These are phyloP conservation scores for Hippasteria phrygiana DNA, from an alignment of 53 echinoderm and acorn worm species.

Conservation along the genomic window DNA sequence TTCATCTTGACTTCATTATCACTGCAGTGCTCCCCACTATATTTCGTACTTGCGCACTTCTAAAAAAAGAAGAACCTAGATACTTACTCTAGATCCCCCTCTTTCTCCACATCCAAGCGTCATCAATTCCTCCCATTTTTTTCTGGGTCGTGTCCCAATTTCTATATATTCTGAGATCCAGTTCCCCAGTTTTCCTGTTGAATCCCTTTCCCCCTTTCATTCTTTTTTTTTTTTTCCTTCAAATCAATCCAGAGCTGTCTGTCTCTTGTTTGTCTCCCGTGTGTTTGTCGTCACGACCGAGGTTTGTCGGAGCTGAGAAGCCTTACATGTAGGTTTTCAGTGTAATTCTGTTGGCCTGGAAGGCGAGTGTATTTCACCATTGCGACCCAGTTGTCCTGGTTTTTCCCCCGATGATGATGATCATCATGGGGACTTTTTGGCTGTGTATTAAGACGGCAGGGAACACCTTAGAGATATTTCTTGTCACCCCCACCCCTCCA, in stretches of 20 bases:
- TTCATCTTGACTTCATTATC: not conserved
- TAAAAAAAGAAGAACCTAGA: not conserved
- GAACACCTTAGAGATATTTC: too few species aligned
- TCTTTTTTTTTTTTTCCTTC: not conserved
- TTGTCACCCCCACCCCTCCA: too few species aligned
- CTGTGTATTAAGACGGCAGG: not conserved
- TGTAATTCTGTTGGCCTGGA: slow-evolving; percentile 58
- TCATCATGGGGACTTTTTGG: not conserved
- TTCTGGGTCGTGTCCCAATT: slow-evolving; percentile 66
- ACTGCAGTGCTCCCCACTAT: not conserved
- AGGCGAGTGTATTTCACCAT: slow-evolving; percentile 48
- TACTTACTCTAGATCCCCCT: slow-evolving; percentile 22
- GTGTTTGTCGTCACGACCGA: slow-evolving; percentile 30
- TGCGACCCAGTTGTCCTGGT: slow-evolving; percentile 38
- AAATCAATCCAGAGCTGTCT: slow-evolving; percentile 45
- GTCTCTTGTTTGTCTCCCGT: slow-evolving; percentile 44
- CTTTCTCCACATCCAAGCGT: slow-evolving; percentile 3
- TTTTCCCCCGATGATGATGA: slow-evolving; percentile 23
- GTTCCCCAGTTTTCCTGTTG: slow-evolving; percentile 51
- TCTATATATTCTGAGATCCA: slow-evolving; percentile 48
- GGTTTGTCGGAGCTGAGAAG: slow-evolving; percentile 21
- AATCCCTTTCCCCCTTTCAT: slow-evolving; percentile 22
- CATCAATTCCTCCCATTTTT: slow-evolving; percentile 38
- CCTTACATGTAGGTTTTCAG: slow-evolving; percentile 18
- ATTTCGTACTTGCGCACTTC: slow-evolving; percentile 7